Evolutionary conservation across 1,140 invertebrate genomes (phyloP), one percentile per base, ranked within the genome.

Genomic region (Hylaeus volcanicus): DNA sequence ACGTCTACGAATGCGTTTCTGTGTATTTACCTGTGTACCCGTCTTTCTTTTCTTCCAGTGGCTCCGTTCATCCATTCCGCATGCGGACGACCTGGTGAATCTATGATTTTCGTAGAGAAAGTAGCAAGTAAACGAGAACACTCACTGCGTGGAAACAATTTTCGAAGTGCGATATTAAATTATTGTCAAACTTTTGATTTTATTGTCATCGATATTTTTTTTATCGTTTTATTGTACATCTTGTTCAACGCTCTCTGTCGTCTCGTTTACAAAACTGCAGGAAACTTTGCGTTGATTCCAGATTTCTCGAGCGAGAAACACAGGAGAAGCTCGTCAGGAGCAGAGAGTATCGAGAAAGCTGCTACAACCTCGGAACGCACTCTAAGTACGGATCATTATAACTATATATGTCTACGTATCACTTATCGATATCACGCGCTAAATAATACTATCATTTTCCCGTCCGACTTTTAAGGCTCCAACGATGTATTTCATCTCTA

Each of bases 1-100:
- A 86, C 86, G 82, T 88, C 81, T 88, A 87, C 79, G 74, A 80
- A 83, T 63, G 61, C 48, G 69, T 82, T 37, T 87, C 74, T 88
- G 58, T 88, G 76, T 88, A 76, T 87, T 87, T 86, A 71, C 86
- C 81, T 83, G 48, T 73, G 48, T 60, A 74, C 80, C 86, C 12
- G 2, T 68, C 58, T 83, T n/a, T 74, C 60, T 70, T 11, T 78
- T 60, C 64, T 51, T 74, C 48, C 60, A 73, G 80, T 45, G 68
- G 1, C 53, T 5, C 11, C 15, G 39, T 45, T 0, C 41, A 26
- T 5, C 14, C 12, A 56, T 5, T 26, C 26, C 26, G 26, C 26
- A 0, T 26, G 26, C 26, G 26, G 26, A 26, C 26, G 0, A 26
- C 26, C 26, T 26, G 26, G 26, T 26, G 26, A 26, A 26, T 26